Conservation (phyloP, 2,113 vertebrate genomes). For the Leuciscus idus region DNA sequence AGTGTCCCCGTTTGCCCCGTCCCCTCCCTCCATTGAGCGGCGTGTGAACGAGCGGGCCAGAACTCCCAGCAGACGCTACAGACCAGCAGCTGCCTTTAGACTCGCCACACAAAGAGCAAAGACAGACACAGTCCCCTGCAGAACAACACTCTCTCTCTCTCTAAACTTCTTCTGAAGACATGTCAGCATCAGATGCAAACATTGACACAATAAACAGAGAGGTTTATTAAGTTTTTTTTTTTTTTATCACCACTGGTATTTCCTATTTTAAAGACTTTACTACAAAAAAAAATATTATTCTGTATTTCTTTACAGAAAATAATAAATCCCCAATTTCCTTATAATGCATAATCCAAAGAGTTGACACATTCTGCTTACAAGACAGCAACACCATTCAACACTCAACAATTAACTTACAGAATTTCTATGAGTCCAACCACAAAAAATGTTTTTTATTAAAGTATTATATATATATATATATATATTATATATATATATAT, state of each 20-base stretch:
- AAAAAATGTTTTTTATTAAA: too few relatives aligned
- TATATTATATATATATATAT: too few relatives aligned
- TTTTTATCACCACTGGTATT: not conserved
- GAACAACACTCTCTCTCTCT: constrained; percentile 20
- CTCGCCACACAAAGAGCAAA: constrained; percentile 79
- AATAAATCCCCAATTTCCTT: not conserved
- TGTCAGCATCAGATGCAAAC: not conserved
- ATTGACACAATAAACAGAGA: not conserved
- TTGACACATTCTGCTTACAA: not conserved
- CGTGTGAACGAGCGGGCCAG: constrained; percentile 80
- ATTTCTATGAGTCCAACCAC: too few relatives aligned
- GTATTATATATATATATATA: too few relatives aligned
- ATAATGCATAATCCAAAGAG: not conserved
- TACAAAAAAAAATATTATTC: not conserved
- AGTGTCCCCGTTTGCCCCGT: constrained; percentile 18
- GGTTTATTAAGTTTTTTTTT: not conserved
- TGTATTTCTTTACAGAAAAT: not conserved
- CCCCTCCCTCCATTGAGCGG: constrained; percentile 65
- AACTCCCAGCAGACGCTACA: constrained; percentile 87
- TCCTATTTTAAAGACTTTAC: not conserved
- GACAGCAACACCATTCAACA: not conserved
- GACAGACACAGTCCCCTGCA: constrained; percentile 38
- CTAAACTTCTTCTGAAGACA: constrained; percentile 6
- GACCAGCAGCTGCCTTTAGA: constrained; percentile 88
- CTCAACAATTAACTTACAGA: not conserved